A percentile compares a stretch with the other conserved stretches of the same genome.
These are phyloP conservation scores for Tipula lateralis DNA, from an alignment of 2,888 invertebrate genomes.

Conservation along the genomic window DNA sequence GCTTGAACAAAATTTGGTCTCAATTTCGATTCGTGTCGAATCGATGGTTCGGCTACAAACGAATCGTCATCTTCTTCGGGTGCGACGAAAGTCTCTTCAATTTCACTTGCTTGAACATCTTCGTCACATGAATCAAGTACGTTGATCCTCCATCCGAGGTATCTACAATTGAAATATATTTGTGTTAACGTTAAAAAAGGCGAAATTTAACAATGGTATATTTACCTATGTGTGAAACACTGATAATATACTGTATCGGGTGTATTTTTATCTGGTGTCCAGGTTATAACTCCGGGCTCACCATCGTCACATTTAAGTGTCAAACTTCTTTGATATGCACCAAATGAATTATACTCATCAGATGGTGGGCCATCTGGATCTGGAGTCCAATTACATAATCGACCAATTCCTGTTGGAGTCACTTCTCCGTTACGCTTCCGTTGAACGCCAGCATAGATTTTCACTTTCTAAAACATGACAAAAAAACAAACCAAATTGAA, in stretches of 20 bases:
- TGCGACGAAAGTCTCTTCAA: constrained; percentile 53
- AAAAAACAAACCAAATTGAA: constrained; percentile 26
- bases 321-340: constrained; percentile 81
- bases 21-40: constrained; percentile 60
- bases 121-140: constrained; percentile 77
- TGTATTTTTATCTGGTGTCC: constrained; percentile 80
- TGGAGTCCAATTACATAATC: constrained; percentile 84
- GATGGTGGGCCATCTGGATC: constrained; percentile 65
- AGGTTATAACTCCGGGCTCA: constrained; percentile 76
- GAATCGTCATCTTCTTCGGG: constrained; percentile 54
- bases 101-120: constrained; percentile 54
- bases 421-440: constrained; percentile 63
- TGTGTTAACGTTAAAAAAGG: constrained; percentile 65
- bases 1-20: constrained; percentile 55
- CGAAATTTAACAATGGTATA: too few species aligned
- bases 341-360: constrained; percentile 81
- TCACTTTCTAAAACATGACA: constrained; percentile 60
- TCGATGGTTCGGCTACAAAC: constrained; percentile 55
- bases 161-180: constrained; percentile 50
- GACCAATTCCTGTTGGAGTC: constrained; percentile 72
- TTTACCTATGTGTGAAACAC: constrained; percentile 73
- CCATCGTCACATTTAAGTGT: constrained; percentile 79
- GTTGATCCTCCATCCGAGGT: constrained; percentile 93
- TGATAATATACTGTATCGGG: constrained; percentile 93
- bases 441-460: constrained; percentile 77